These are phyloP conservation scores for Metaphire vulgaris DNA, from an alignment of 1,140 invertebrate genomes.

Conservation along the genomic window DNA sequence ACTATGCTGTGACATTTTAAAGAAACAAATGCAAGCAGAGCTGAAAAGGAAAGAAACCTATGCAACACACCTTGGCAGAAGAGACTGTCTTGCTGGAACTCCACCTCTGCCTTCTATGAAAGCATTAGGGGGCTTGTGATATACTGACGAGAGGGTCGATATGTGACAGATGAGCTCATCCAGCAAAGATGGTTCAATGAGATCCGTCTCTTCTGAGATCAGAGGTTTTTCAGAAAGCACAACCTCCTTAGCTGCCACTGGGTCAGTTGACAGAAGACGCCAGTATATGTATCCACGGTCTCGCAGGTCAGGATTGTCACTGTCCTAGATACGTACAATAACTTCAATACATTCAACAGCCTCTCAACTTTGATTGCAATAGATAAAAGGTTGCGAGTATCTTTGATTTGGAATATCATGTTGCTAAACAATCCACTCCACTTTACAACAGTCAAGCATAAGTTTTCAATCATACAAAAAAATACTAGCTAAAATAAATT, in stretches of 20 bases:
- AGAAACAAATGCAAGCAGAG: neutral
- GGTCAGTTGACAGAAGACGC: constrained; percentile 95
- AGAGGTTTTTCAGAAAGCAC: constrained; percentile 97
- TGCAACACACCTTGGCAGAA: neutral
- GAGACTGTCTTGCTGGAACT: constrained; percentile 25
- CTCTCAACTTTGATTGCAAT: too few relatives aligned
- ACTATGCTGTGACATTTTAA: too few relatives aligned
- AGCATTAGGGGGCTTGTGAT: constrained; percentile 96
- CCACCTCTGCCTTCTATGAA: constrained; percentile 78
- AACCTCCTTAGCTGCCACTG: constrained; percentile 89
- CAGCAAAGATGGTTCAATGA: constrained; percentile 93
- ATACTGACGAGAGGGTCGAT: constrained; percentile 93
- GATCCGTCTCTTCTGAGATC: constrained; percentile 97
- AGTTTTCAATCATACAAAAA: too few relatives aligned
- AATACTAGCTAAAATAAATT: too few relatives aligned
- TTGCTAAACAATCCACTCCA: too few relatives aligned
- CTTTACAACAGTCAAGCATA: too few relatives aligned
- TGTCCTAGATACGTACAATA: constrained; percentile 61
- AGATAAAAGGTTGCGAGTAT: too few relatives aligned
- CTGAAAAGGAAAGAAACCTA: too few relatives aligned
- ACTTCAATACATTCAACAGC: too few relatives aligned
- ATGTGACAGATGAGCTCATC: constrained; percentile 99
- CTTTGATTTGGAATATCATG: too few relatives aligned
- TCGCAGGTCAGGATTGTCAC: constrained; percentile 97
- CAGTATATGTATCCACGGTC: constrained; percentile 99